These are phyloP conservation scores for Micropoecilia bifurca DNA, from an alignment of 2,797 vertebrate genomes.

Conservation along the genomic window DNA sequence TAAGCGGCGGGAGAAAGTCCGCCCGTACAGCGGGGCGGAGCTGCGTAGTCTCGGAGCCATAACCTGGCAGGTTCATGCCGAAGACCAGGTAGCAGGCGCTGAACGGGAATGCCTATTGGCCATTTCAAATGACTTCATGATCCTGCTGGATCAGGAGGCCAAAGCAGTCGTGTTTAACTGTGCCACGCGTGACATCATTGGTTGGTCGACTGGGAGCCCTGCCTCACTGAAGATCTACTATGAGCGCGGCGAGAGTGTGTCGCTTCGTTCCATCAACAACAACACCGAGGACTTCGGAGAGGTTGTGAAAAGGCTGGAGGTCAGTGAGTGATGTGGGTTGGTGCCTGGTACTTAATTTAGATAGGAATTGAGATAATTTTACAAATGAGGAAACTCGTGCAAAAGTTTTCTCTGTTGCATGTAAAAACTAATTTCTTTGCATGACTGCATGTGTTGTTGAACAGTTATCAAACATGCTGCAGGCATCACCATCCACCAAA, in stretches of 20 bases:
- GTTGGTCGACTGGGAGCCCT: slow-evolving; percentile 92
- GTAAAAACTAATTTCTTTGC: background rate
- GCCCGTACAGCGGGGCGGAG: slow-evolving; percentile 91
- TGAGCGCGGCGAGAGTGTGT: slow-evolving; percentile 93
- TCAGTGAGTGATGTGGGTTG: slow-evolving; percentile 72
- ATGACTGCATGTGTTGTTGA: too few species aligned
- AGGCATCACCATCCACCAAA: background rate
- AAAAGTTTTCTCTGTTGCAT: background rate
- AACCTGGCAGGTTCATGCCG: slow-evolving; percentile 91
- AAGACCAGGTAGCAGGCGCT: slow-evolving; percentile 91
- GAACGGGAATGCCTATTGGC: slow-evolving; percentile 93
- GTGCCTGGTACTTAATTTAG: background rate
- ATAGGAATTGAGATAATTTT: background rate
- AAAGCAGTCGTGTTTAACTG: slow-evolving; percentile 95
- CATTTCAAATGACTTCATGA: slow-evolving; percentile 93
- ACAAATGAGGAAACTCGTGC: background rate
- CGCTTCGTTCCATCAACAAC: slow-evolving; percentile 91
- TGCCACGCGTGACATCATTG: slow-evolving; percentile 93
- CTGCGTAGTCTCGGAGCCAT: slow-evolving; percentile 92
- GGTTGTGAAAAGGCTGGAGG: slow-evolving; percentile 95
- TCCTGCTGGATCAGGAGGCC: slow-evolving; percentile 92
- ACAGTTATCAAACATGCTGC: too few species aligned
- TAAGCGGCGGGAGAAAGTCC: slow-evolving; percentile 92
- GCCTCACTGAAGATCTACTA: slow-evolving; percentile 95
- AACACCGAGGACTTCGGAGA: slow-evolving; percentile 94